Conservation (phyloP, 2,113 vertebrate species). For the Thamnophis sirtalis region DNA sequence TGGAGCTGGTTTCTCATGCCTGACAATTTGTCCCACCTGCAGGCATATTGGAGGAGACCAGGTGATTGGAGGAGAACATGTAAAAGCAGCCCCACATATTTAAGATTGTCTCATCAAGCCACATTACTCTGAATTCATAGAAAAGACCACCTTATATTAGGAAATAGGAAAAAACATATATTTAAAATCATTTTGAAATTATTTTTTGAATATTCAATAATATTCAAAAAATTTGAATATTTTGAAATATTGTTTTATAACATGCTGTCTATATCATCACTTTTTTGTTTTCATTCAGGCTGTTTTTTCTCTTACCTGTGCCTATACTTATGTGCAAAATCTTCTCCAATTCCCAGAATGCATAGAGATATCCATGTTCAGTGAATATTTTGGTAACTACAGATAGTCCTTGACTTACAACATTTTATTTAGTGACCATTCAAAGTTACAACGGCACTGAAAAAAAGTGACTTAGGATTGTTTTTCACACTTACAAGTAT, state of each 20-base stretch:
- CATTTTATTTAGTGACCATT: background rate
- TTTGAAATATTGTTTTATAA: background rate
- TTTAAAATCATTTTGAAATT: background rate
- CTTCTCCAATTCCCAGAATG: background rate
- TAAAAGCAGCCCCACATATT: slow-evolving; percentile 16
- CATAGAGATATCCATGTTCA: background rate
- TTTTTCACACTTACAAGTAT: no score
- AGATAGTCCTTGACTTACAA: background rate
- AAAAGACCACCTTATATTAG: background rate
- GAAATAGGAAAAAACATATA: background rate
- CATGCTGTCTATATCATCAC: background rate
- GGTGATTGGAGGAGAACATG: background rate
- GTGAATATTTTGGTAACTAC: background rate
- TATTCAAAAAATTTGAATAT: no score
- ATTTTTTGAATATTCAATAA: no score
- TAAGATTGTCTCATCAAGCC: background rate
- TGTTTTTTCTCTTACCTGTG: background rate
- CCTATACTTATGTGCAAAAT: background rate
- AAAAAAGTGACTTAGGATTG: no score
- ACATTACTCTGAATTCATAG: background rate
- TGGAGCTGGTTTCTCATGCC: background rate
- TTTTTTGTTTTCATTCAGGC: background rate
- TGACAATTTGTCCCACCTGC: background rate
- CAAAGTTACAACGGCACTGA: no score
- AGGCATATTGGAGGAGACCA: background rate